Evolutionary conservation across 1,140 invertebrate species (phyloP).

Genomic region (Drosophila murphyi): DNA sequence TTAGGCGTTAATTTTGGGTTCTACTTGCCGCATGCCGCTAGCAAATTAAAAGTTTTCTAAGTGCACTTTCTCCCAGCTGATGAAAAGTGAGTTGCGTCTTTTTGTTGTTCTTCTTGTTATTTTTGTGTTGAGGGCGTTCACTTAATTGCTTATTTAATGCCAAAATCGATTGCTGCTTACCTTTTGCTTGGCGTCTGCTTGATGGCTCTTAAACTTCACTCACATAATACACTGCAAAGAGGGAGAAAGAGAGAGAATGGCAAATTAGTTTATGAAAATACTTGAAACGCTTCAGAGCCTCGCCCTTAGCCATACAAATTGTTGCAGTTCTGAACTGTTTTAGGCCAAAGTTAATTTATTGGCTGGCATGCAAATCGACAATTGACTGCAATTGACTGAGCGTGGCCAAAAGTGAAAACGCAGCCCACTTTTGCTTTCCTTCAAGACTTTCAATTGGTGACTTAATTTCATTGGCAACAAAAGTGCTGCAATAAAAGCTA

Average conservation of each 20-base stretch:
- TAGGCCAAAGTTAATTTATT: slow-evolving; percentile 18
- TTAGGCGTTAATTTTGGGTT: slow-evolving; percentile 81
- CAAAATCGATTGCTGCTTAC: slow-evolving; percentile 73
- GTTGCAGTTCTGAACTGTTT: slow-evolving; percentile 15
- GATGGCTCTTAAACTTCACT: slow-evolving; percentile 49
- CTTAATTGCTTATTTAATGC: slow-evolving; percentile 61
- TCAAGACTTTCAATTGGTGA: slow-evolving; percentile 75
- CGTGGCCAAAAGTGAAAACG: slow-evolving; percentile 69
- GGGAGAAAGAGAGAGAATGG: slow-evolving; percentile 31
- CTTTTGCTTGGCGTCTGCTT: slow-evolving; percentile 55
- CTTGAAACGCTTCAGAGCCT: slow-evolving; percentile 31
- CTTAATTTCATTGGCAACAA: slow-evolving; percentile 72
- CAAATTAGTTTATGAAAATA: slow-evolving; percentile 72
- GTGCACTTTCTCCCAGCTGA: slow-evolving; percentile 68
- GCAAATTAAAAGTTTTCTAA: slow-evolving; percentile 64
- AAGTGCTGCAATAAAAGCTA: slow-evolving; percentile 66
- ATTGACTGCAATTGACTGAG: slow-evolving; percentile 60
- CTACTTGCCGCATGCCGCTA: slow-evolving; percentile 42
- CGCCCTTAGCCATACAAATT: too few relatives aligned
- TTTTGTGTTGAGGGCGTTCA: slow-evolving; percentile 32
- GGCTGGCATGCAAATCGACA: slow-evolving; percentile 42
- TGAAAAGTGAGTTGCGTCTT: slow-evolving; percentile 58
- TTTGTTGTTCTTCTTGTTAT: slow-evolving; percentile 5
- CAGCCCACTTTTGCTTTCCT: slow-evolving; percentile 65
- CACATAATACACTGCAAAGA: slow-evolving; percentile 57